Conservation (phyloP, 2,888 invertebrate genomes). For the Clepsis dumicolana region DNA sequence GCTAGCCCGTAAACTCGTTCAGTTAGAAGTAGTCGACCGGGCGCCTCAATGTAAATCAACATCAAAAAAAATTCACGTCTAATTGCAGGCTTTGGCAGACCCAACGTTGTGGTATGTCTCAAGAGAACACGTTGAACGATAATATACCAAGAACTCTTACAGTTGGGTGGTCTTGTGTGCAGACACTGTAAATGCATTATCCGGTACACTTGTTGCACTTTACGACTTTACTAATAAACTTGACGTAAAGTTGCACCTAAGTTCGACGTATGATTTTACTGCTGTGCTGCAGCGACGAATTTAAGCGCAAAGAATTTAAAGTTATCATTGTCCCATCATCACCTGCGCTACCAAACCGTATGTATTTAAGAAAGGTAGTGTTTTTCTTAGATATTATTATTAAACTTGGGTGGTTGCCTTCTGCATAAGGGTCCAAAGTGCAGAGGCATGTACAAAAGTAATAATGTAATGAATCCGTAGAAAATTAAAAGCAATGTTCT, state of each 20-base stretch:
- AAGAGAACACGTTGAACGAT: conserved; percentile 1
- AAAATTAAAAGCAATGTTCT: too few relatives aligned
- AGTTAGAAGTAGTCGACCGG: too few relatives aligned
- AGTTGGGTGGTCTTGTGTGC: conserved; percentile 5
- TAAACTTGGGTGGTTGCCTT: too few relatives aligned
- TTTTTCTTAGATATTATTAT: too few relatives aligned
- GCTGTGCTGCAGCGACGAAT: not conserved
- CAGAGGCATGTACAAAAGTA: too few relatives aligned
- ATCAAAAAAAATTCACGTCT: too few relatives aligned
- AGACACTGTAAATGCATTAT: conserved; percentile 26
- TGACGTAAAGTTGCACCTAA: conserved; percentile 35
- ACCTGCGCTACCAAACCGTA: not conserved
- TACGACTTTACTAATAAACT: conserved; percentile 38
- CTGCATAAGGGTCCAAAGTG: too few relatives aligned
- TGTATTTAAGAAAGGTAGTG: too few relatives aligned
- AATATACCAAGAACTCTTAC: conserved; percentile 8
- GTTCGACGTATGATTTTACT: conserved; percentile 32
- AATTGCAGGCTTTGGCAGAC: not conserved
- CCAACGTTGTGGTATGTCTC: not conserved
- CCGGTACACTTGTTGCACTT: conserved; percentile 37
- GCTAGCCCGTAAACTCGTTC: too few relatives aligned
- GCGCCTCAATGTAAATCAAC: too few relatives aligned
- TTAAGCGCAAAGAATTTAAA: not conserved
- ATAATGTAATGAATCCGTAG: too few relatives aligned
- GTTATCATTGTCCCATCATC: too few relatives aligned